Base-by-base conservation (phyloP, 2,797 vertebrate species). In the Pipistrellus kuhlii region DNA sequence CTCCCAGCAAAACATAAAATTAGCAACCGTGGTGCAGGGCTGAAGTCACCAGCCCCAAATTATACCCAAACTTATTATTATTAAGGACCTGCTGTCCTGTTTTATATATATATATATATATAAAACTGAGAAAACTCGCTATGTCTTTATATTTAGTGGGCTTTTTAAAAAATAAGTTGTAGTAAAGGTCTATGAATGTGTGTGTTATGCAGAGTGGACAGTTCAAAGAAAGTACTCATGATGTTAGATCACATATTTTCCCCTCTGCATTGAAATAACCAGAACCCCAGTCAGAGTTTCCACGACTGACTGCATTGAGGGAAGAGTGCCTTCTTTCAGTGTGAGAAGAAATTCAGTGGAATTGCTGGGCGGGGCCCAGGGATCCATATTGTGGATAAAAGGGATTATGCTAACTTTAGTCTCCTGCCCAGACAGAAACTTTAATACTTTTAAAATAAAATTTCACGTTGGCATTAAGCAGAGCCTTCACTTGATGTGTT, bases 31-130 rank as follows among this genome's bases (percentile, higher is more conserved):
- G 64, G 27, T 14, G 18, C 78, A 82, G 41, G 20, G 30, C 80
- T 97, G 71, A 97, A 84, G 95, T 97, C 96, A 97, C 93, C 88
- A 90, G 85, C 92, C 94, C 85, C 18, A 93, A 97, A 98, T 97
- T 95, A 73, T 25, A 93, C 93, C 93, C 80, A 91, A 96, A 96
- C 89, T 88, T 75, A 77, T 32, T 55, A 86, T 95, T 90, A 95
- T 87, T 94, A 96, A 94, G 95, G 86, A 75, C 88, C 85, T 87
- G 88, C 82, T 94, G 69, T 57, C 80, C 91, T 95, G 78, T 68
- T 35, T 35, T 64, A 17, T 64, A 64, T 64, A 64, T 64, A 64
- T n/a, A 64, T 64, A 64, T 64, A 64, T 64, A 64, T 64, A 64
- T n/a, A 64, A 17, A 64, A 46, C 77, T 38, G 71, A 96, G 92